These are phyloP conservation scores for Melieria picta DNA, from an alignment of 2,888 invertebrate species.

Conservation along the genomic window DNA sequence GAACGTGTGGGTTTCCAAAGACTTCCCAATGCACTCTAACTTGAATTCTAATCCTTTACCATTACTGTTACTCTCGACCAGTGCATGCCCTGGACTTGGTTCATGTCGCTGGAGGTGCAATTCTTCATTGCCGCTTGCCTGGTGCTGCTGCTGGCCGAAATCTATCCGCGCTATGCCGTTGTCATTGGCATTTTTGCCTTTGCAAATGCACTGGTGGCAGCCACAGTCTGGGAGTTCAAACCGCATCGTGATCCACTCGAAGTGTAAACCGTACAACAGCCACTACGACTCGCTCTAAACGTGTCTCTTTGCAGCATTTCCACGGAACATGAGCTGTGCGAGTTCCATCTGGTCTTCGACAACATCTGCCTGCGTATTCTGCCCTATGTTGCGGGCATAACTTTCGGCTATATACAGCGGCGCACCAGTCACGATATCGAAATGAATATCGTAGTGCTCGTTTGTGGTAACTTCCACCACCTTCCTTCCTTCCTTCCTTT, in stretches of 20 bases:
- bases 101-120: conserved; percentile 79
- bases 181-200: conserved; percentile 63
- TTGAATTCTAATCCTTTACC: not conserved
- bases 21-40: not conserved
- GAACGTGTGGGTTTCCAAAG: conserved; percentile 68
- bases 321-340: conserved; percentile 66
- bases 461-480: conserved; percentile 46
- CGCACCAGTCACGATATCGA: conserved; percentile 69
- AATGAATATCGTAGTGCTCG: conserved; percentile 46
- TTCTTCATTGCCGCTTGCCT: conserved; percentile 77
- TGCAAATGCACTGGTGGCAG: conserved; percentile 67
- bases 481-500: not conserved
- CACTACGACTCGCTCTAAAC: not conserved
- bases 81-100: conserved; percentile 88
- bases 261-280: not conserved
- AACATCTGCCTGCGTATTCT: conserved; percentile 80
- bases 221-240: conserved; percentile 64
- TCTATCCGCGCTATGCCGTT: conserved; percentile 56
- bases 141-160: conserved; percentile 71
- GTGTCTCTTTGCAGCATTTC: not conserved
- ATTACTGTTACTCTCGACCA: conserved; percentile 55
- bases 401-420: conserved; percentile 77
- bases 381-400: conserved; percentile 79
- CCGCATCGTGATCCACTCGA: conserved; percentile 4
- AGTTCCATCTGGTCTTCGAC: conserved; percentile 75